Evolutionary conservation across 1,140 invertebrate species (phyloP).

Genomic region (Eulimnadia texana): DNA sequence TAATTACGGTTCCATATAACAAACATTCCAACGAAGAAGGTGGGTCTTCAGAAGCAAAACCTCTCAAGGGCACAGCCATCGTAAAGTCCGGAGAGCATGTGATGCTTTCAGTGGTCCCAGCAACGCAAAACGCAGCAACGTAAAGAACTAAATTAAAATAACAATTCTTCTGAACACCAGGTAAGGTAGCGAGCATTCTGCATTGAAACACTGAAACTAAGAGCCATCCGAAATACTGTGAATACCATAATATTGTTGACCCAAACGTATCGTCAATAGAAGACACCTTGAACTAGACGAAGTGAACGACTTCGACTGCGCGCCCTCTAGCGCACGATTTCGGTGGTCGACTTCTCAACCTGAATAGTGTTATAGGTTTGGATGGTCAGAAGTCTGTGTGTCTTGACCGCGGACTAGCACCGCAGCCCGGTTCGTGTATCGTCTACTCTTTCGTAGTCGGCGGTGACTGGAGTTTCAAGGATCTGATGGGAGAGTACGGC

Average conservation of each 20-base stretch:
- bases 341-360: neutral
- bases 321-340: slow-evolving; percentile 1
- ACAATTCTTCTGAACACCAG: too few species aligned
- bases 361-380: neutral
- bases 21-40: neutral
- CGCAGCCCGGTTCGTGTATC: slow-evolving; percentile 11
- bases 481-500: slow-evolving; percentile 13
- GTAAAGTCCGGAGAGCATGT: neutral
- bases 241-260: too few species aligned
- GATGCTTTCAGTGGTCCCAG: neutral
- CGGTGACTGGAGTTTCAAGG: slow-evolving; percentile 18
- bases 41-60: neutral
- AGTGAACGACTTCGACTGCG: neutral
- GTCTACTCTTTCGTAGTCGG: slow-evolving; percentile 18
- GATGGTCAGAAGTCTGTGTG: slow-evolving; percentile 19
- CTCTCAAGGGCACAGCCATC: neutral
- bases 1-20: too few species aligned
- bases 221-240: too few species aligned
- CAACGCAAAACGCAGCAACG: too few species aligned
- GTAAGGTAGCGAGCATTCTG: too few species aligned
- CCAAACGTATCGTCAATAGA: neutral
- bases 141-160: too few species aligned
- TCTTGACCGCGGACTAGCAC: slow-evolving; percentile 13
- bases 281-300: neutral
- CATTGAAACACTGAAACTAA: too few species aligned